Conservation (phyloP, 1,140 invertebrate genomes). For the Maniola jurtina region DNA sequence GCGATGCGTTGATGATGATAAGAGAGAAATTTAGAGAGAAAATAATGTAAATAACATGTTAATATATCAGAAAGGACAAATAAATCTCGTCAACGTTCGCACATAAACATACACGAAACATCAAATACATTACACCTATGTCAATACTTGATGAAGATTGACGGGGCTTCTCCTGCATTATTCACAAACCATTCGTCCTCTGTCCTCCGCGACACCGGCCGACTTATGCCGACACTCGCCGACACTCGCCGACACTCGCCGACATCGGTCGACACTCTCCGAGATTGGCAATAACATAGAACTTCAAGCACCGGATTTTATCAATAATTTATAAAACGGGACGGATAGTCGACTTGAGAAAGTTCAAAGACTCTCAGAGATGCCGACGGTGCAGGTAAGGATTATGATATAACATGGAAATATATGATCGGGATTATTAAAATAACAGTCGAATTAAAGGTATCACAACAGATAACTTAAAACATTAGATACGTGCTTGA, state of each 20-base stretch:
- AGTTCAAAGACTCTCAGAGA: constrained; percentile 6
- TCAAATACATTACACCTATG: neutral
- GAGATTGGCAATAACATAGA: constrained; percentile 22
- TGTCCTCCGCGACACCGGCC: constrained; percentile 11
- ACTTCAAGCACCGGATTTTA: constrained; percentile 6
- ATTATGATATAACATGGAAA: no score
- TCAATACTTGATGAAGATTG: constrained; percentile 26
- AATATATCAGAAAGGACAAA: neutral
- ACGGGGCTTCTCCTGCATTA: constrained; percentile 33
- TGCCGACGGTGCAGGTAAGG: no score
- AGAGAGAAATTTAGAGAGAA: neutral
- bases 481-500: no score
- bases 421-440: no score
- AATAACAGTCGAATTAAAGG: no score
- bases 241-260: constrained; percentile 11
- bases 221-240: neutral
- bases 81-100: neutral
- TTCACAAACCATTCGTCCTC: constrained; percentile 28
- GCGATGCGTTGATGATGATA: neutral
- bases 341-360: neutral
- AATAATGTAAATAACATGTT: neutral
- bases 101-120: constrained; percentile 1
- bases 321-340: constrained; percentile 24
- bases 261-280: constrained; percentile 11
- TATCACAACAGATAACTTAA: no score